Percentiles rank a stretch among this genome's conserved stretches.
Evolutionary conservation across 2,113 vertebrate species (phyloP).

Genomic region (Turnix velox): DNA sequence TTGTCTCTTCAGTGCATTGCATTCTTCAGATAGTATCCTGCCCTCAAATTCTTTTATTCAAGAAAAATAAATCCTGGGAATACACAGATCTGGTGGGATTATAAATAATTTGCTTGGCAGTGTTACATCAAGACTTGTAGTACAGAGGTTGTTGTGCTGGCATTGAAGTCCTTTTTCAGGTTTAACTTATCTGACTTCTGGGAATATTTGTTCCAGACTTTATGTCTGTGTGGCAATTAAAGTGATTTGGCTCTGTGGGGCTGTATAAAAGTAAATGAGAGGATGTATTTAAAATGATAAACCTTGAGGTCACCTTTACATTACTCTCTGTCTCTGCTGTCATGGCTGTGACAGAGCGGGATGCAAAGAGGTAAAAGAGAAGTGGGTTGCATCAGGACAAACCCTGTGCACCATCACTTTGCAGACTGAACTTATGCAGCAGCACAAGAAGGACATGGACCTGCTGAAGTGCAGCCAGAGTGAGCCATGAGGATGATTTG

Average conservation of each 20-base stretch:
- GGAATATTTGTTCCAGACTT: background rate
- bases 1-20: background rate
- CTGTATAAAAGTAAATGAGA: background rate
- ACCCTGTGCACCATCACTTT: accelerated
- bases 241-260: background rate
- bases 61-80: background rate
- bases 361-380: background rate
- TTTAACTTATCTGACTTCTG: background rate
- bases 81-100: background rate
- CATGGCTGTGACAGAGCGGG: background rate
- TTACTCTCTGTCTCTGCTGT: background rate
- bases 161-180: background rate
- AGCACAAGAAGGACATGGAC: too few relatives aligned
- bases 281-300: background rate
- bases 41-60: background rate
- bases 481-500: too few relatives aligned
- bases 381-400: background rate
- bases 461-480: too few relatives aligned
- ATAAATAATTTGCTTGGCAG: background rate
- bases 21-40: background rate
- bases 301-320: background rate
- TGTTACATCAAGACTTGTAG: background rate
- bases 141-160: background rate
- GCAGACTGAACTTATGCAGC: background rate
- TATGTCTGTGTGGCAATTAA: background rate